Percentiles rank a stretch among this genome's conserved stretches.
Evolutionary conservation across 2,797 vertebrate species (phyloP).

Genomic region (Tokudaia muenninki): DNA sequence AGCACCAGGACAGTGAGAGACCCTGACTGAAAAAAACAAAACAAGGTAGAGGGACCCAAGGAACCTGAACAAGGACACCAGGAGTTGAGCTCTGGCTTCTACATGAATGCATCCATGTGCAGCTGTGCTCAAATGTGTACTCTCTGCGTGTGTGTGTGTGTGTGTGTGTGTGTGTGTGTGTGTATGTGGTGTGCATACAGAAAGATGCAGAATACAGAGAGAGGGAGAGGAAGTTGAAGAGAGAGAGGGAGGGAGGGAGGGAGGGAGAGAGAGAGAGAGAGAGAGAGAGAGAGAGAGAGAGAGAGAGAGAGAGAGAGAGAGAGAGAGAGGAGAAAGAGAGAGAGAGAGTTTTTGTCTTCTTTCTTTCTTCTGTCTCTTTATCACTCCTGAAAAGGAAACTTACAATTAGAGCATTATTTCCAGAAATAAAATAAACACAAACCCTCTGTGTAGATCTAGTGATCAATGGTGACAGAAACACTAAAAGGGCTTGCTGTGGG

Average conservation of each 20-base stretch:
- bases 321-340: background rate
- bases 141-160: too few relatives aligned
- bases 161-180: too few relatives aligned
- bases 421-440: constrained; percentile 40
- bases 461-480: background rate
- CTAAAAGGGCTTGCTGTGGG: background rate
- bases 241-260: too few relatives aligned
- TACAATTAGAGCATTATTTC: constrained; percentile 9
- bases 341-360: background rate
- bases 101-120: background rate
- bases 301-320: too few relatives aligned
- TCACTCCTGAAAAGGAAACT: background rate
- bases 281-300: background rate
- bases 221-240: background rate
- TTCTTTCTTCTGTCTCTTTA: background rate
- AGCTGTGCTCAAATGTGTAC: background rate
- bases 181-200: too few relatives aligned
- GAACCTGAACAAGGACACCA: background rate
- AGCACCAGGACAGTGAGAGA: background rate
- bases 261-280: too few relatives aligned
- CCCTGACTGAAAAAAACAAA: background rate
- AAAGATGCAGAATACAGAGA: too few relatives aligned
- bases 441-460: background rate
- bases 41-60: too few relatives aligned
- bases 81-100: background rate